phyloP scores from a whole-genome alignment of 2,888 invertebrate genomes.

The Dasysyrphus tricinctus region DNA sequence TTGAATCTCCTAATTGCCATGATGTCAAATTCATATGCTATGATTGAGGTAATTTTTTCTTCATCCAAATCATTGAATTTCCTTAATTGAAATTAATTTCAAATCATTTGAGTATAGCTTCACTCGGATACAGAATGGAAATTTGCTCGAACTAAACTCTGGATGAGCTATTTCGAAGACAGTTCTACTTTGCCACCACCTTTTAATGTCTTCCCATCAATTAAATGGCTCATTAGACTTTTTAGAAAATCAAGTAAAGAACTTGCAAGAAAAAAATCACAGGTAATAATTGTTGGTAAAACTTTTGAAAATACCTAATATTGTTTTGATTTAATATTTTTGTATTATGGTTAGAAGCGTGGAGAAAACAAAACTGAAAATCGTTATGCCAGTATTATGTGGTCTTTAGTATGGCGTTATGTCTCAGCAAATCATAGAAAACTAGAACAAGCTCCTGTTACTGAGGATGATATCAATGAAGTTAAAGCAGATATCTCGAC shows the following conservation, averaged over 20 bases:
- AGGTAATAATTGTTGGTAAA: conserved; percentile 77
- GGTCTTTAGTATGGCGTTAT: conserved; percentile 96
- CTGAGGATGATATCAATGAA: conserved; percentile 97
- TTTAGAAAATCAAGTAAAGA: conserved; percentile 85
- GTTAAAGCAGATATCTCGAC: conserved; percentile 97
- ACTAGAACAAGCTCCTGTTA: conserved; percentile 92
- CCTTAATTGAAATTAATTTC: not conserved
- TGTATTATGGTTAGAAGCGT: conserved; percentile 79
- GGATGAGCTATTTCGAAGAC: conserved; percentile 98
- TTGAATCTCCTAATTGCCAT: conserved; percentile 97
- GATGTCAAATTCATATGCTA: conserved; percentile 98
- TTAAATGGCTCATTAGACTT: conserved; percentile 90
- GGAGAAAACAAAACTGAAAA: conserved; percentile 88
- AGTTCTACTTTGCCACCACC: conserved; percentile 96
- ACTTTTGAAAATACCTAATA: not conserved
- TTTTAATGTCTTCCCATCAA: conserved; percentile 95
- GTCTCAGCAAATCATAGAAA: conserved; percentile 93
- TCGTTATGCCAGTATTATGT: conserved; percentile 92
- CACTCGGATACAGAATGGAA: conserved; percentile 98
- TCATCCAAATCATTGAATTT: not conserved
- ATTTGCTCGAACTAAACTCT: conserved; percentile 95
- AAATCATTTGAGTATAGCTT: conserved; percentile 85
- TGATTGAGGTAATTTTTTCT: conserved; percentile 90
- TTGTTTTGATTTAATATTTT: not conserved
- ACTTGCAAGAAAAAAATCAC: conserved; percentile 81